A percentile compares a stretch with the other conserved stretches of the same genome.
Evolutionary conservation across 2,113 vertebrate genomes (phyloP).

Genomic region (Zingel zingel): DNA sequence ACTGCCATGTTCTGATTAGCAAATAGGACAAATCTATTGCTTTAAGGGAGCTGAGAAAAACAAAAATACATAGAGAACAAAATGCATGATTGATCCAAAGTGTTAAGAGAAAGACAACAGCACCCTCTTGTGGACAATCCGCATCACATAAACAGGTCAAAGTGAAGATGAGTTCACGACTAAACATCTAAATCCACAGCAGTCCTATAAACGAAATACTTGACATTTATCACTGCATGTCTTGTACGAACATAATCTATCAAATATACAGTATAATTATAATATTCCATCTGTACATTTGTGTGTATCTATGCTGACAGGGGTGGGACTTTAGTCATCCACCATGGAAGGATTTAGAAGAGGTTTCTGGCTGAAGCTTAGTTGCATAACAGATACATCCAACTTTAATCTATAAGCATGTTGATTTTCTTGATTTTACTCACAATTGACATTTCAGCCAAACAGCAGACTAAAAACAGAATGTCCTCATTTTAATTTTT

Average conservation of each 20-base stretch:
- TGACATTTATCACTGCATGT: not conserved
- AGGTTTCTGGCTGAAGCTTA: not conserved
- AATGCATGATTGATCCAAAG: not conserved
- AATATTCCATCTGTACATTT: not conserved
- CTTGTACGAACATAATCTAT: not conserved
- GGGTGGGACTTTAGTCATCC: not conserved
- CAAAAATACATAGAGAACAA: not conserved
- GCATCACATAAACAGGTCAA: not conserved
- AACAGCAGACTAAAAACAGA: not conserved
- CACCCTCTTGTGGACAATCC: conserved; percentile 32
- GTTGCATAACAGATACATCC: not conserved
- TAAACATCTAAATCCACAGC: not conserved
- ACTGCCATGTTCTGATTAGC: not conserved
- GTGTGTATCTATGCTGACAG: not conserved
- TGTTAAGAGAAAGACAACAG: not conserved
- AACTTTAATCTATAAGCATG: not conserved
- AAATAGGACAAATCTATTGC: not conserved
- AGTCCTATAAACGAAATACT: conserved; percentile 13
- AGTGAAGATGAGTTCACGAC: not conserved
- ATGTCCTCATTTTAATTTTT: not conserved
- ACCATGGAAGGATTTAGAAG: not conserved
- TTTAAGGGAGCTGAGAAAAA: not conserved
- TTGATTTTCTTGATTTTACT: not conserved
- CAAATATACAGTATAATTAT: no score
- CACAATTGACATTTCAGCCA: not conserved